Evolutionary conservation across 2,888 invertebrate genomes (phyloP), one percentile per base, ranked within the genome.

Genomic region (Chymomyza procnemis): DNA sequence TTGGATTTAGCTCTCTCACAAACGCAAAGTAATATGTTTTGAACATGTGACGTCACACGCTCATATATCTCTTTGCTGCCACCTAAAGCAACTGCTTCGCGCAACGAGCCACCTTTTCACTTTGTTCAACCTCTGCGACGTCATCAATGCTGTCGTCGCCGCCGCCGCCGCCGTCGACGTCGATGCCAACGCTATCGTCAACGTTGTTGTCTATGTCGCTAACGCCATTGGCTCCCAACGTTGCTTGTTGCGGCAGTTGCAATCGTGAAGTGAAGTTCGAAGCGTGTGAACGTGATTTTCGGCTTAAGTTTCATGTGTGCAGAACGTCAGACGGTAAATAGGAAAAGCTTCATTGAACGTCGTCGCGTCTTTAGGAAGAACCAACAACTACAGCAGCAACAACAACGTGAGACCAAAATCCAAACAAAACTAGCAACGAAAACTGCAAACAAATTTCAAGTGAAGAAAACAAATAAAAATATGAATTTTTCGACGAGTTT

Each of bases 251-350:
- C 66, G 74, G 84, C 87, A 89, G 87, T 89, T 85, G 87, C 82
- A 79, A 83, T 81, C 86, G 88, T 81, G 88, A 41, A 41, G 34
- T 41, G 34, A 41, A 85, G 80, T 81, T 83, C 87, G 78, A 81
- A 80, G 85, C 88, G 88, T 87, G 87, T 88, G 83, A 88, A 89
- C 88, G 89, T 89, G 78, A 83, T 83, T 75, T 83, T 81, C 72
- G 64, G 61, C 64, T 70, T 72, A 72, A 66, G 71, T 71, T 74
- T 66, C 58, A 22, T 64, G 21, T 65, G 64, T 65, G 61, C 30
- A 59, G 19, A 60, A 54, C 55, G 8, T 50, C 30, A 66, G 61
- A 63, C 21, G 55, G 34, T 16, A 64, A 48, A 46, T 19, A 34
- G 41, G 16, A 61, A 61, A 56, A 46, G 41, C 14, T 50, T 18